phyloP scores from a whole-genome alignment of 92 coral and sea anemone genomes.

The Chrysogorgia sp. region DNA sequence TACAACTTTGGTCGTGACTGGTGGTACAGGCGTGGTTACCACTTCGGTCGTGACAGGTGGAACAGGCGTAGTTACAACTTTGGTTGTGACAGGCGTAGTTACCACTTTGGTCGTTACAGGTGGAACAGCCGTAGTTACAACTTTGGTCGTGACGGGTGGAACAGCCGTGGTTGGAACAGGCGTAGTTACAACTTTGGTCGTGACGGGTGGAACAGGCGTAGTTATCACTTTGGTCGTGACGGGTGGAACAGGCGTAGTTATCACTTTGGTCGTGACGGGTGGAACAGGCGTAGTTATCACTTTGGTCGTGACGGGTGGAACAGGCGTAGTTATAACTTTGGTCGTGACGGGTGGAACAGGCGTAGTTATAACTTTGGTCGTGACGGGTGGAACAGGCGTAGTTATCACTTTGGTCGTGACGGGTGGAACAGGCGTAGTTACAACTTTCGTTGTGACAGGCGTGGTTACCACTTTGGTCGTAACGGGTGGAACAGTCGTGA shows the following conservation, averaged over 20 bases:
- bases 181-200: slow-evolving; percentile 6
- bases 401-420: background rate
- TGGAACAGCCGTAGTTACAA: slow-evolving; percentile 8
- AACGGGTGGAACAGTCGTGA: too few species aligned
- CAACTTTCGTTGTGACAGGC: too few species aligned
- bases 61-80: background rate
- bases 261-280: background rate
- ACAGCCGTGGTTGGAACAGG: too few species aligned
- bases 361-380: slow-evolving; percentile 3
- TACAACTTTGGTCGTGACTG: too few species aligned
- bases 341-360: background rate
- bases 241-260: background rate
- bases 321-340: background rate
- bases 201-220: slow-evolving; percentile 6
- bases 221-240: background rate
- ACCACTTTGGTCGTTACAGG: background rate
- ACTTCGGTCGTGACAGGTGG: too few species aligned
- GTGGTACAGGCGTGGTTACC: too few species aligned
- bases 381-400: background rate
- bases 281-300: background rate
- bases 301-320: background rate
- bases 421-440: too few species aligned
- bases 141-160: slow-evolving; percentile 6
- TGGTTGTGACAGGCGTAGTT: background rate
- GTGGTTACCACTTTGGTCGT: too few species aligned